Evolutionary conservation across 1,140 invertebrate species (phyloP).

Genomic region (Scylla paramamosain): DNA sequence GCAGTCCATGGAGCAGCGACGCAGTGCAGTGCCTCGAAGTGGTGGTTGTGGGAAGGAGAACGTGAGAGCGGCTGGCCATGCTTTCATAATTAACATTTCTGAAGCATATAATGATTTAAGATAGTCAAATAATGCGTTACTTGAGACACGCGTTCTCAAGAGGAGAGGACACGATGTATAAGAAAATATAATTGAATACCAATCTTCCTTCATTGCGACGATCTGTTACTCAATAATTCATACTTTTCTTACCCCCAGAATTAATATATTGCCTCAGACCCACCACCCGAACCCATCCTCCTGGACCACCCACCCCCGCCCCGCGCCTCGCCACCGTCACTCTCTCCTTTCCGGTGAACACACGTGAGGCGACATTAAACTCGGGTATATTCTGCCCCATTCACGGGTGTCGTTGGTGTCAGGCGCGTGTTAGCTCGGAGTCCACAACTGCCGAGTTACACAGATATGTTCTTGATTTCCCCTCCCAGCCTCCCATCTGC

Average conservation of each 20-base stretch:
- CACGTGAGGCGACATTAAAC: slow-evolving; percentile 61
- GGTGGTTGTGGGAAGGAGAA: not conserved
- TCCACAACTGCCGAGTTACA: slow-evolving; percentile 56
- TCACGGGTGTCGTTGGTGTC: slow-evolving; percentile 63
- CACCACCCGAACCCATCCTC: not conserved
- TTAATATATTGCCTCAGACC: not conserved
- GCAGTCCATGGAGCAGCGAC: not conserved
- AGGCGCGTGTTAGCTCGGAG: slow-evolving; percentile 44
- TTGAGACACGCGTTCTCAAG: not conserved
- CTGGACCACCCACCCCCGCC: not conserved
- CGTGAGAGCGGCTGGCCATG: not conserved
- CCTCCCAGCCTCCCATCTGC: not conserved
- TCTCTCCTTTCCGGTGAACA: slow-evolving; percentile 3
- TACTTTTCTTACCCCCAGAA: not conserved
- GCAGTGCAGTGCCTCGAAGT: not conserved
- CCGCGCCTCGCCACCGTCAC: slow-evolving; percentile 25
- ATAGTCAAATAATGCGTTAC: not conserved
- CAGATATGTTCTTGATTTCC: slow-evolving; percentile 63
- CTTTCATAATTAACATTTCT: not conserved
- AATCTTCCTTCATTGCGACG: not conserved
- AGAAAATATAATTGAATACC: not conserved
- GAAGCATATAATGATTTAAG: not conserved
- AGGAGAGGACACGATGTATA: not conserved
- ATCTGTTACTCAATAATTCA: not conserved
- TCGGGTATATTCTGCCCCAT: slow-evolving; percentile 59